Evolutionary conservation across 1,140 invertebrate genomes (phyloP).

Genomic region (Danaus melanippus): DNA sequence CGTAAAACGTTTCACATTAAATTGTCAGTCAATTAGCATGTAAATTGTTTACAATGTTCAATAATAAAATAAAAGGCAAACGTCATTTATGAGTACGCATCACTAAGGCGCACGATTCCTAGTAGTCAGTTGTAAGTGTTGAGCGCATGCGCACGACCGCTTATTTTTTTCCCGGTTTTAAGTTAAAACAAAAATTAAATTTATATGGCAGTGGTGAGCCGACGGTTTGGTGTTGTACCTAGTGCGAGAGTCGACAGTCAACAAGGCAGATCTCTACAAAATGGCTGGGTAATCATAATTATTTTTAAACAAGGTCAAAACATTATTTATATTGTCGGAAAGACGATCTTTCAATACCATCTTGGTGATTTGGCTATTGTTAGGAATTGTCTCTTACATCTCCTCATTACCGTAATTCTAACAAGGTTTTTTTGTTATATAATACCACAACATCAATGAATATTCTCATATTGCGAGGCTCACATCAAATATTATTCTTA

Average conservation of each 20-base stretch:
- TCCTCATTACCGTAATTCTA: too few species aligned
- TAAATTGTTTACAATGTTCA: too few species aligned
- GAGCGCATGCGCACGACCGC: constrained; percentile 60
- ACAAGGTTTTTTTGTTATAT: too few species aligned
- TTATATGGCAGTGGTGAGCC: constrained; percentile 66
- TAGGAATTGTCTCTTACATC: constrained; percentile 6
- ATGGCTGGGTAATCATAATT: constrained; percentile 54
- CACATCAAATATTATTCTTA: too few species aligned
- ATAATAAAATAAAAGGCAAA: neutral
- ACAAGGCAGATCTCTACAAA: constrained; percentile 34
- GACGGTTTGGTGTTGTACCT: constrained; percentile 51
- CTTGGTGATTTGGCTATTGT: constrained; percentile 14
- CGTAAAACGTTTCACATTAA: too few species aligned
- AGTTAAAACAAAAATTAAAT: constrained; percentile 34
- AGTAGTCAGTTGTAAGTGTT: constrained; percentile 50
- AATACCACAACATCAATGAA: too few species aligned
- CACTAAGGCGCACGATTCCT: constrained; percentile 45
- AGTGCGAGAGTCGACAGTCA: constrained; percentile 40
- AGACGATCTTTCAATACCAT: constrained; percentile 20
- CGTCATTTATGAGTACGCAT: constrained; percentile 17
- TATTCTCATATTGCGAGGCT: too few species aligned
- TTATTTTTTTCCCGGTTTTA: constrained; percentile 30
- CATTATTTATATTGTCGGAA: constrained; percentile 13
- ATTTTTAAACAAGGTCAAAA: constrained; percentile 20
- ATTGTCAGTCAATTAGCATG: too few species aligned